Evolutionary conservation across 2,888 invertebrate species (phyloP), one percentile per base, ranked within the genome.

Genomic region (Helleia helle): DNA sequence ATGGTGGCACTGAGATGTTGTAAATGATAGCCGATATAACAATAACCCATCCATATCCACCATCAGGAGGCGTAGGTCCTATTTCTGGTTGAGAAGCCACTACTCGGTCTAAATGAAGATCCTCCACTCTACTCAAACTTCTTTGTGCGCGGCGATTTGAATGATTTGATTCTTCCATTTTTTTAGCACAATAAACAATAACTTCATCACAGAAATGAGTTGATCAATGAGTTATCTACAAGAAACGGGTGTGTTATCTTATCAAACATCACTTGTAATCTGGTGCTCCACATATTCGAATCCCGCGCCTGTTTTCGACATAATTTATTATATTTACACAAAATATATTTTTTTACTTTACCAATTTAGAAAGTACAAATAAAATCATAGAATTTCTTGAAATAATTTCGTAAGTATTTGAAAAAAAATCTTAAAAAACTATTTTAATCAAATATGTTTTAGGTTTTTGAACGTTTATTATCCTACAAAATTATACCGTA

Each of bases 1-100:
- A 51, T 40, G 86, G 80, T 9, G 88, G 88, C 27, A 88, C 79
- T n/a, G 87, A 71, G 56, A 89, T 84, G 68, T 90, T 87, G 59
- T 90, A 87, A 49, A 89, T 69, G 48, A 86, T 70, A 22, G 88
- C 86, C 8, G 87, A 86, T 26, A 84, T 55, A 38, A 90, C 84
- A 50, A 90, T 86, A 36, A 90, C 56, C 90, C 90, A 91, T 1
- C 90, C 90, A 55, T 89, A 90, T 1, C 90, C 89, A 0, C 90
- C 90, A 55, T 90, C 90, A 1, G 90, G 89, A 36, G 89, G 84
- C 8, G 86, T 86, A 0, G 90, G 90, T 0, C 90, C 90, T 37
- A 90, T 77, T 65, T 90, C 90, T 1, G 90, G 88, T 49, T 88
- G 87, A 13, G 90, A 88, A 31, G 88, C 83, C 41, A 90, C 76